A percentile compares a stretch with the other conserved stretches of the same genome.
These are phyloP conservation scores for Bibio marci DNA, from an alignment of 2,888 invertebrate genomes.

Conservation along the genomic window DNA sequence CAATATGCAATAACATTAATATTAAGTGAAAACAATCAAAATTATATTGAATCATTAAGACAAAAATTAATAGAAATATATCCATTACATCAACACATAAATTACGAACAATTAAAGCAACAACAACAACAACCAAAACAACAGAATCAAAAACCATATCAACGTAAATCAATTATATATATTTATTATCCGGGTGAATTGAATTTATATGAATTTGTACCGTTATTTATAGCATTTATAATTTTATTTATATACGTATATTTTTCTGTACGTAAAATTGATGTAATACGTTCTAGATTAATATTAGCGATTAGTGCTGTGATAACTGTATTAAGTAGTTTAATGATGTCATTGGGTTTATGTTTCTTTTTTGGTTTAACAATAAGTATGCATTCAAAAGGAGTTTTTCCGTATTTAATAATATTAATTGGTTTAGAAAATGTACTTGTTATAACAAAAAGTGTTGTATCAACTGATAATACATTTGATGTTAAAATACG, in stretches of 20 bases:
- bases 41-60: conserved; percentile 59
- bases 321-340: conserved; percentile 66
- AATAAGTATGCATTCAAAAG: conserved; percentile 66
- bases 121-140: conserved; percentile 13
- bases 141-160: conserved; percentile 7
- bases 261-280: conserved; percentile 91
- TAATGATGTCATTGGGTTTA: conserved; percentile 81
- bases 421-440: conserved; percentile 91
- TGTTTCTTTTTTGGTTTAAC: conserved; percentile 78
- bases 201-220: conserved; percentile 68
- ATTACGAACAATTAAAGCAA: conserved; percentile 19
- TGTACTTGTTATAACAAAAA: conserved; percentile 74
- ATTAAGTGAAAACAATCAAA: conserved; percentile 58
- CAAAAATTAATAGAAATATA: conserved; percentile 51
- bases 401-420: conserved; percentile 88
- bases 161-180: conserved; percentile 31
- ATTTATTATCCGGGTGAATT: conserved; percentile 84
- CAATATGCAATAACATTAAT: conserved; percentile 84
- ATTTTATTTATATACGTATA: conserved; percentile 84
- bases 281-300: conserved; percentile 26
- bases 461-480: conserved; percentile 84
- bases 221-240: conserved; percentile 67
- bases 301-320: conserved; percentile 77
- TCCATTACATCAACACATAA: conserved; percentile 42
- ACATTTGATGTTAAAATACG: conserved; percentile 90